These are phyloP conservation scores for Mantis religiosa DNA, from an alignment of 2,888 invertebrate species.

Conservation along the genomic window DNA sequence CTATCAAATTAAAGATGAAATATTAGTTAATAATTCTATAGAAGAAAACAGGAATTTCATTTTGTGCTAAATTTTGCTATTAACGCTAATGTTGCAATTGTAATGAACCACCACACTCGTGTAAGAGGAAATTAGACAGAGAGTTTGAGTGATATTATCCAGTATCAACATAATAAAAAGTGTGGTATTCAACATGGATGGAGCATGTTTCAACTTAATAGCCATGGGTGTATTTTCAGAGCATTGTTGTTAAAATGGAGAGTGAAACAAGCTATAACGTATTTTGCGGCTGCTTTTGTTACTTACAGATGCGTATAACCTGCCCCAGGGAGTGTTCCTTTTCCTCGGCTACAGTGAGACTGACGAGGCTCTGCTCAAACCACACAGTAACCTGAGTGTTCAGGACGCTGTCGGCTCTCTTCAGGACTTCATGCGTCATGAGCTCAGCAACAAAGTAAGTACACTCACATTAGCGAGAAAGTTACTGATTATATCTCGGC, in stretches of 20 bases:
- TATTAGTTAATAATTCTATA: too few species aligned
- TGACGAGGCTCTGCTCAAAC: slow-evolving; percentile 78
- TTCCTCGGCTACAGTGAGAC: slow-evolving; percentile 85
- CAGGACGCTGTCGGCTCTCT: slow-evolving; percentile 79
- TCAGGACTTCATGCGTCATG: slow-evolving; percentile 70
- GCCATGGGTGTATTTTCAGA: too few species aligned
- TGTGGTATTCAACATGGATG: neutral
- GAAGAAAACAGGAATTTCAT: too few species aligned
- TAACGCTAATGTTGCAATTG: neutral
- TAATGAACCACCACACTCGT: neutral
- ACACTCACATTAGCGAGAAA: too few species aligned
- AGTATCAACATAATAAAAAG: neutral
- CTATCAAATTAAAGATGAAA: too few species aligned
- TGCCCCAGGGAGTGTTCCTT: slow-evolving; percentile 81
- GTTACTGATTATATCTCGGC: too few species aligned
- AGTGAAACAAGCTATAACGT: neutral
- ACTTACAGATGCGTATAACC: slow-evolving; percentile 64
- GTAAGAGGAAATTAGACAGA: neutral
- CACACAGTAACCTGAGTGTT: slow-evolving; percentile 78
- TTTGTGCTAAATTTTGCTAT: too few species aligned
- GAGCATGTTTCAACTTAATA: neutral
- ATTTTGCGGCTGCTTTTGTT: slow-evolving; percentile 33
- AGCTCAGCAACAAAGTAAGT: slow-evolving; percentile 67
- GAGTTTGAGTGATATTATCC: neutral
- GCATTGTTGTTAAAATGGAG: neutral